phyloP scores from a whole-genome alignment of 2,888 invertebrate genomes.

The Amphipoea oculea region DNA sequence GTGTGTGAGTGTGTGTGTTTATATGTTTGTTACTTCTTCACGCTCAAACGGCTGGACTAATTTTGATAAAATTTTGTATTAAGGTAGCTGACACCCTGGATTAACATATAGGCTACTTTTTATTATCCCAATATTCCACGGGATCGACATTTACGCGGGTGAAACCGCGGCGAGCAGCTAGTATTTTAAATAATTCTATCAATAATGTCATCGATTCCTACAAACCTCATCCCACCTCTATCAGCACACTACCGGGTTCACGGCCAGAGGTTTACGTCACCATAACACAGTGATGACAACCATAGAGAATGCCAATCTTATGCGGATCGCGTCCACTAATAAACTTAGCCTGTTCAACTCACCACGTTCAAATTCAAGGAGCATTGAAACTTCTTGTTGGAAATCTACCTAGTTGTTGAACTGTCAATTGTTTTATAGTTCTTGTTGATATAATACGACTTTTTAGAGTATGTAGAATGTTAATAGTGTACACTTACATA shows the following conservation, averaged over 20 bases:
- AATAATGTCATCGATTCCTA: background rate
- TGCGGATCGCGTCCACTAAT: slow-evolving; percentile 60
- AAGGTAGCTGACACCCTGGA: no score
- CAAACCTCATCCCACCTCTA: background rate
- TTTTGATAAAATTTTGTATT: no score
- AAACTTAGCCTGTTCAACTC: slow-evolving; percentile 38
- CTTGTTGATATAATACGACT: background rate
- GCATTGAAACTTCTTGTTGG: slow-evolving; percentile 19
- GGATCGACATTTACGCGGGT: no score
- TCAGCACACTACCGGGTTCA: slow-evolving; percentile 44
- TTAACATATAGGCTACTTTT: no score
- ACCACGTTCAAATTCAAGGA: slow-evolving; percentile 57
- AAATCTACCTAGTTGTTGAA: background rate
- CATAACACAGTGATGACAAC: slow-evolving; percentile 52
- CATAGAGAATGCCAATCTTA: slow-evolving; percentile 58
- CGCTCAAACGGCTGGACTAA: no score
- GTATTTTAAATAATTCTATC: no score
- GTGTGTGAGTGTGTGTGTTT: no score
- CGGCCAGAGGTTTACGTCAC: slow-evolving; percentile 55
- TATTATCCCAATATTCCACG: no score
- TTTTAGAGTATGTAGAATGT: background rate
- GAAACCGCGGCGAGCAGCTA: no score
- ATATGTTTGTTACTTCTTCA: no score
- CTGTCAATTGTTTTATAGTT: background rate
- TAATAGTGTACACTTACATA: background rate